Evolutionary conservation across 2,113 vertebrate species (phyloP), one percentile per base, ranked within the genome.

Genomic region (Carollia perspicillata): DNA sequence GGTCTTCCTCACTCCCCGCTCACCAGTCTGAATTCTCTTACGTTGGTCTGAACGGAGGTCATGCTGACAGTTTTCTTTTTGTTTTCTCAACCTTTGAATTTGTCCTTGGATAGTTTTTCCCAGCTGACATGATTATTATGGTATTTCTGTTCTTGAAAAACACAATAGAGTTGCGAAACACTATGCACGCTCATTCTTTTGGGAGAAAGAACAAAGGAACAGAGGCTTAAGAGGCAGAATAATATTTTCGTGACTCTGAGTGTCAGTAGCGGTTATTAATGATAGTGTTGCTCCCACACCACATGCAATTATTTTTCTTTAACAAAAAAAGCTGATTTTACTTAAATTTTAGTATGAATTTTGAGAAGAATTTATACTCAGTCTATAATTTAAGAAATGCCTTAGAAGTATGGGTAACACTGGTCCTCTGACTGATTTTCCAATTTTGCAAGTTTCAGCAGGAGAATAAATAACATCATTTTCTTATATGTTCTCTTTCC

Each of bases 281-380:
- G 85, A 92, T 23, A 94, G 80, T 74, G 71, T 72, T 90, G 75
- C 51, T 93, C 55, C 28, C 44, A 8, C 78, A 81, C 47, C 53
- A 8, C 37, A 79, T 90, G 40, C 72, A 83, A 7, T 94, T 95
- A 80, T 90, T 97, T 93, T 84, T 75, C 58, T 66, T 85, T 74
- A 89, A 63, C 69, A 35, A 44, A 72, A 79, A 86, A 72, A 85
- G 47, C 72, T 85, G 74, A 78, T 89, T 97, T 93, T 53, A 68
- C 78, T 92, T 74, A 53, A 79, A 78, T 85, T 96, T 90, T 55
- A 69, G 8, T 68, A 44, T 89, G 60, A 40, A 44, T 81, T 78
- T 51, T 78, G 47, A 87, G 23, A 90, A 83, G 53, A 78, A 16
- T 91, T 94, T 68, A 12, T 55, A 58, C 28, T 18, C 30, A 63